Conservation (phyloP, 2,797 vertebrate species). For the Merluccius polli region DNA sequence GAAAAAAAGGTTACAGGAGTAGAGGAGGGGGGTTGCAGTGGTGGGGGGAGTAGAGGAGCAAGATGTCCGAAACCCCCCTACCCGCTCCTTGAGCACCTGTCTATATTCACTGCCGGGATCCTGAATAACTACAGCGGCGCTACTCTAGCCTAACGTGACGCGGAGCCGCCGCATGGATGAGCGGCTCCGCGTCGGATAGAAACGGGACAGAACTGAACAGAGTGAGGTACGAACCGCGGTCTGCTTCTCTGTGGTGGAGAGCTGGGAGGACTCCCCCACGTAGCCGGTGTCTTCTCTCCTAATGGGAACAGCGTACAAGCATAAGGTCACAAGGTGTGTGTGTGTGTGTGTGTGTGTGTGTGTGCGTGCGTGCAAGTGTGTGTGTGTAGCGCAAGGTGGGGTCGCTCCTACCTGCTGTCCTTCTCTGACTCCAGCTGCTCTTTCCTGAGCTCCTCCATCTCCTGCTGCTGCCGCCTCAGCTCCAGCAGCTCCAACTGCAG, state of each 20-base stretch:
- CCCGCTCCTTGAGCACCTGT: background rate
- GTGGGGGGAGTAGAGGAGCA: background rate
- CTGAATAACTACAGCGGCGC: background rate
- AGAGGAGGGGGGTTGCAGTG: background rate
- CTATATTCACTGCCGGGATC: background rate
- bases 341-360: background rate
- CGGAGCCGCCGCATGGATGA: background rate
- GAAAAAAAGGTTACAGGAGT: too few species aligned
- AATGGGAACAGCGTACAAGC: constrained; percentile 19
- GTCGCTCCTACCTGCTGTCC: constrained; percentile 67
- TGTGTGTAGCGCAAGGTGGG: background rate
- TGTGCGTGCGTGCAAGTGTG: too few species aligned
- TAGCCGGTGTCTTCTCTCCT: constrained; percentile 79
- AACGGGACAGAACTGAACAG: background rate
- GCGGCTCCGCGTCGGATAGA: background rate
- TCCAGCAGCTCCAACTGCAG: constrained; percentile 83
- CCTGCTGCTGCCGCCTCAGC: constrained; percentile 71
- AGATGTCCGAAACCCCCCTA: background rate
- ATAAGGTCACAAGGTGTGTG: background rate
- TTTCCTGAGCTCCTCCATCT: constrained; percentile 59
- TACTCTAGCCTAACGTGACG: background rate
- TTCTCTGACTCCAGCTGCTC: constrained; percentile 57
- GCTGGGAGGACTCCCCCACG: constrained; percentile 71
- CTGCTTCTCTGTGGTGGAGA: constrained; percentile 66
- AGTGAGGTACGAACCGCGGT: constrained; percentile 62